phyloP scores from a whole-genome alignment of 1,140 invertebrate genomes.

The Zaprionus kolodkinae region DNA sequence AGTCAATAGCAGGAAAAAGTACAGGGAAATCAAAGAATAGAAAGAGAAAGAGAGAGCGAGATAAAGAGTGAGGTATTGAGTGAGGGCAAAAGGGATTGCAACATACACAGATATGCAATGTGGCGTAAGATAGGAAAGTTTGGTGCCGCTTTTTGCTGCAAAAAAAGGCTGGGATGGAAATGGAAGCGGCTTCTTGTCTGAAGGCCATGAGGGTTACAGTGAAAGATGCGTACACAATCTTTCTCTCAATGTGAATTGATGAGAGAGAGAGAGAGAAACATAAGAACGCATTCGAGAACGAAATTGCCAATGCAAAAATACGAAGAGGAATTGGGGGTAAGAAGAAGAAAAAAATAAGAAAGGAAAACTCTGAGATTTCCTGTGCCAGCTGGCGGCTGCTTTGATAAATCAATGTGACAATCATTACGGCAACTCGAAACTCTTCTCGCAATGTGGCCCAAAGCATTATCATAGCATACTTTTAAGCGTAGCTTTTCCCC shows the following conservation, averaged over 20 bases:
- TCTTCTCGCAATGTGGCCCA: conserved; percentile 38
- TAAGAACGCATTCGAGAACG: conserved; percentile 61
- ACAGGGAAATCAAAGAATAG: not conserved
- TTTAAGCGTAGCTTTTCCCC: conserved; percentile 32
- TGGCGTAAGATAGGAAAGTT: conserved; percentile 17
- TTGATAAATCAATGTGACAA: conserved; percentile 81
- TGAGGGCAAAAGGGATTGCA: not conserved
- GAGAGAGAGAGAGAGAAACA: not conserved
- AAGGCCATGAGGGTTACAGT: conserved; percentile 30
- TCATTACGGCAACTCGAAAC: conserved; percentile 67
- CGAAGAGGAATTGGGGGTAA: not conserved
- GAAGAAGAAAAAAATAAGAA: not conserved
- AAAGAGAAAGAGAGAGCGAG: not conserved
- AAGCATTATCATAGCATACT: conserved; percentile 39
- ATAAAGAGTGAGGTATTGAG: no score
- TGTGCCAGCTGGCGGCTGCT: conserved; percentile 48
- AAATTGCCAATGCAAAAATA: conserved; percentile 65
- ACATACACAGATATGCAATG: not conserved
- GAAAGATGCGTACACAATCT: conserved; percentile 19
- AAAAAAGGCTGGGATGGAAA: not conserved
- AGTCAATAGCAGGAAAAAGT: conserved; percentile 16
- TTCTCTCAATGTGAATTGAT: not conserved
- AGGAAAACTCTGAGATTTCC: conserved; percentile 24
- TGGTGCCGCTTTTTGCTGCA: conserved; percentile 17
- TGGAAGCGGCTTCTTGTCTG: conserved; percentile 2